A percentile compares a stretch with the other conserved stretches of the same genome.
Conservation (phyloP, 2,888 invertebrate genomes). For the Onchidella celtica region DNA sequence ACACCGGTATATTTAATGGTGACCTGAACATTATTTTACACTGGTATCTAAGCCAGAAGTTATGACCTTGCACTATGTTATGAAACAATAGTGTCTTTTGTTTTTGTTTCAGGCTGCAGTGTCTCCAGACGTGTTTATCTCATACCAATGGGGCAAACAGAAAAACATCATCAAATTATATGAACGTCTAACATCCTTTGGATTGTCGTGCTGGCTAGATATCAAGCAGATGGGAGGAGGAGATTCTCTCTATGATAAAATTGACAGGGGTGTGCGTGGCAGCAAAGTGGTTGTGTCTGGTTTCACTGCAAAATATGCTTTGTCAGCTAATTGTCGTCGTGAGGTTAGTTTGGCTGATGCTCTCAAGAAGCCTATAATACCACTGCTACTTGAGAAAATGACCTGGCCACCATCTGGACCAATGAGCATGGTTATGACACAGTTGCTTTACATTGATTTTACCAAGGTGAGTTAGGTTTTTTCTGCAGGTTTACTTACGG, state of each 20-base stretch:
- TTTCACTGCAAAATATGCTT: slow-evolving; percentile 75
- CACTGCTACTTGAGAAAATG: slow-evolving; percentile 67
- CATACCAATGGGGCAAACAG: slow-evolving; percentile 78
- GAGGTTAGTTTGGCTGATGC: slow-evolving; percentile 74
- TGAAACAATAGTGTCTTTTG: too few species aligned
- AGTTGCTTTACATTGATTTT: slow-evolving; percentile 65
- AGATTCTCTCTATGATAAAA: slow-evolving; percentile 76
- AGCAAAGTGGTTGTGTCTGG: slow-evolving; percentile 71
- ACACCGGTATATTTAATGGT: too few species aligned
- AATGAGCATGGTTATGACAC: slow-evolving; percentile 72
- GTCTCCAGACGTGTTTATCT: slow-evolving; percentile 43
- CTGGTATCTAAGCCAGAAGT: too few species aligned
- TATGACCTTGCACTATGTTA: too few species aligned
- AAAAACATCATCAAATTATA: slow-evolving; percentile 67
- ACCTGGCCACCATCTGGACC: slow-evolving; percentile 74
- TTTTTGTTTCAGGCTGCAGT: slow-evolving; percentile 29
- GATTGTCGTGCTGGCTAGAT: slow-evolving; percentile 75
- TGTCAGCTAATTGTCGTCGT: slow-evolving; percentile 76
- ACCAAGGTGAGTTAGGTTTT: slow-evolving; percentile 9
- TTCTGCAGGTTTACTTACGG: too few species aligned
- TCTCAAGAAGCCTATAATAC: slow-evolving; percentile 72
- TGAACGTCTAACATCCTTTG: slow-evolving; percentile 62
- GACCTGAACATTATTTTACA: too few species aligned
- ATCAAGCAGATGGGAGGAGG: slow-evolving; percentile 77
- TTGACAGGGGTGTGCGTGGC: slow-evolving; percentile 68